Conservation (phyloP, 2,113 vertebrate species). For the Synodontis membranacea region DNA sequence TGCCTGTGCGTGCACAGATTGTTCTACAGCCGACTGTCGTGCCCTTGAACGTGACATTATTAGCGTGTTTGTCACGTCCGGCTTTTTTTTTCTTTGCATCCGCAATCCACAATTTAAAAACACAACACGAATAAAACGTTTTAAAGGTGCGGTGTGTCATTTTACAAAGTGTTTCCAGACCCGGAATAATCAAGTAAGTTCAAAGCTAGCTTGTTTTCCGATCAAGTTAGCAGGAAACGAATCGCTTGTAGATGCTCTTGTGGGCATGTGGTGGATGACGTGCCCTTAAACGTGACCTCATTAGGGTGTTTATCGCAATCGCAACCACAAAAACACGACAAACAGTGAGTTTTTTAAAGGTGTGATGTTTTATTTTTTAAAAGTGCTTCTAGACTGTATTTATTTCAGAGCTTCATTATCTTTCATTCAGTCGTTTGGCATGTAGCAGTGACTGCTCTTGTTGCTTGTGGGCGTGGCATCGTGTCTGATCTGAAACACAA, state of each 20-base stretch:
- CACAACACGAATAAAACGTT: neutral
- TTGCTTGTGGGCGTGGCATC: neutral
- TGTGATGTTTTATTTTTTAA: neutral
- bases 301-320: neutral
- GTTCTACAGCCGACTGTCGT: conserved; percentile 38
- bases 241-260: neutral
- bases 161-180: neutral
- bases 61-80: conserved; percentile 29
- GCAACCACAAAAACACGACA: neutral
- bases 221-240: neutral
- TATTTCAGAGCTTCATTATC: neutral
- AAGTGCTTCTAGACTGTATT: neutral
- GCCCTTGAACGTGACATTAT: conserved; percentile 39
- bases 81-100: conserved; percentile 28
- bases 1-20: conserved; percentile 24
- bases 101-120: neutral
- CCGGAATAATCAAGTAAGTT: neutral
- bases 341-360: neutral
- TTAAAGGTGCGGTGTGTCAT: neutral
- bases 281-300: neutral
- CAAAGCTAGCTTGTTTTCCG: neutral
- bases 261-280: neutral
- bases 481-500: neutral
- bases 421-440: neutral
- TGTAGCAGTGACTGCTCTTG: neutral